These are phyloP conservation scores for Agrotis segetum DNA, from an alignment of 2,888 invertebrate genomes.

Conservation along the genomic window DNA sequence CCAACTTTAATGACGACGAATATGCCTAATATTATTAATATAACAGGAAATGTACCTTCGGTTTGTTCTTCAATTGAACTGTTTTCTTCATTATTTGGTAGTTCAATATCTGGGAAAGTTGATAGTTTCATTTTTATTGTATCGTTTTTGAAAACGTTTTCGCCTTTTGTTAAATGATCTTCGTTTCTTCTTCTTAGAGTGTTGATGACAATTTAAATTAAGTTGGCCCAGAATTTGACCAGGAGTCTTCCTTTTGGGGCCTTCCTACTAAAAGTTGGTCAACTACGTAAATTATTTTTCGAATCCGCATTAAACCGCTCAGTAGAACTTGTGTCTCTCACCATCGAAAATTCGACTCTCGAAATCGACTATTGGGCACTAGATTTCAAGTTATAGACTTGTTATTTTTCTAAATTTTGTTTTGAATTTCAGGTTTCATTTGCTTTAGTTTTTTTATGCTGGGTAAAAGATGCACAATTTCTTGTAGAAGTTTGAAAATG, in stretches of 20 bases:
- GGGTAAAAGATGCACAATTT: not conserved
- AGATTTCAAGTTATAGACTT: too few species aligned
- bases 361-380: not conserved
- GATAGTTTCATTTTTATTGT: constrained; percentile 11
- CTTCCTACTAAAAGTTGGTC: too few species aligned
- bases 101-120: not conserved
- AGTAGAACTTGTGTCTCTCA: not conserved
- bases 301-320: not conserved
- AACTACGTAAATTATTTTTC: not conserved
- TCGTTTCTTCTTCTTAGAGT: too few species aligned
- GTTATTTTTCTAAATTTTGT: not conserved
- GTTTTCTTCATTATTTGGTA: not conserved
- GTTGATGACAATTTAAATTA: too few species aligned
- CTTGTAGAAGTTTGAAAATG: not conserved
- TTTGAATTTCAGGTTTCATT: not conserved
- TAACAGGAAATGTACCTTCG: not conserved
- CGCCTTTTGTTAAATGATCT: not conserved
- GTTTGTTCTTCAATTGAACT: not conserved
- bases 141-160: not conserved
- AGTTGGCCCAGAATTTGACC: too few species aligned
- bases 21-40: constrained; percentile 17
- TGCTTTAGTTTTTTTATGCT: too few species aligned
- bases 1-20: constrained; percentile 13
- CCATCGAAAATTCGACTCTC: not conserved
- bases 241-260: too few species aligned